Conservation (phyloP, 1,140 invertebrate species). For the Spodoptera frugiperda region DNA sequence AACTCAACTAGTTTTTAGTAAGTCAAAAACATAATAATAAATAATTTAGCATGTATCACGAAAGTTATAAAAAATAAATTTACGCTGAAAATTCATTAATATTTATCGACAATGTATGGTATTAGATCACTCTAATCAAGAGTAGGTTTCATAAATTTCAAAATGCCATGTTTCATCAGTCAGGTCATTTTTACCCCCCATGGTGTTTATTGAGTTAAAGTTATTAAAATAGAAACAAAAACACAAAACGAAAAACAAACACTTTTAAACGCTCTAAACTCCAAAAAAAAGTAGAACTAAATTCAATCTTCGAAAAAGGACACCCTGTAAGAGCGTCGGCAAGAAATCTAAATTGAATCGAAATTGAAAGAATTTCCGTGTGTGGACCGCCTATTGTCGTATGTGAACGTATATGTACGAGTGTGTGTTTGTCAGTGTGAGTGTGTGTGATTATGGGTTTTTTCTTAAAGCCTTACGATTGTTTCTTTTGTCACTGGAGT, state of each 20-base stretch:
- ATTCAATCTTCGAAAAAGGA: slow-evolving; percentile 37
- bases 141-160: no score
- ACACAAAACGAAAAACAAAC: neutral
- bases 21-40: no score
- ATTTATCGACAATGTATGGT: no score
- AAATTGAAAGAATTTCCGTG: slow-evolving; percentile 52
- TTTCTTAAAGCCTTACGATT: slow-evolving; percentile 20
- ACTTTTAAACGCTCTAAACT: neutral
- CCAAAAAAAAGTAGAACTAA: neutral
- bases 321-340: slow-evolving; percentile 38
- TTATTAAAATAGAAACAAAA: neutral
- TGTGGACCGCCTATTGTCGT: slow-evolving; percentile 35
- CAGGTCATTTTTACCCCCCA: no score
- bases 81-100: no score
- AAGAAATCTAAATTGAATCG: slow-evolving; percentile 55
- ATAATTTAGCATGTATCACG: no score
- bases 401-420: neutral
- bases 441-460: slow-evolving; percentile 31
- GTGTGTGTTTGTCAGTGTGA: neutral
- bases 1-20: no score
- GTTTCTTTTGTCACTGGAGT: slow-evolving; percentile 20
- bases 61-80: no score
- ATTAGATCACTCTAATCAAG: no score
- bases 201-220: no score
- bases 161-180: no score